Conservation (phyloP, 2,113 vertebrate species). For the Arvicanthis niloticus region DNA sequence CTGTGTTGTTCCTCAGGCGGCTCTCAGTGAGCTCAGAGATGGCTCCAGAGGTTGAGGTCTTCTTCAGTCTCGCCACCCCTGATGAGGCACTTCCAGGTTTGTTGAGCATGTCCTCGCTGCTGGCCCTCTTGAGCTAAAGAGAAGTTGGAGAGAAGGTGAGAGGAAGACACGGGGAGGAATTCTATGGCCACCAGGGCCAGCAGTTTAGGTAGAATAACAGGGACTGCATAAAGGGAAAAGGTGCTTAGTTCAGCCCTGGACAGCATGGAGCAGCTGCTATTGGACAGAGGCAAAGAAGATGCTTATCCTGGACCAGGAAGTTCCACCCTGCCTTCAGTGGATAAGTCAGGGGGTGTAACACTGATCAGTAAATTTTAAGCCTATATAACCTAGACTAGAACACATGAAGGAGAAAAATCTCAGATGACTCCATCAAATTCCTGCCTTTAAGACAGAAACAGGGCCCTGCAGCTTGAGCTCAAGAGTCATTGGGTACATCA, state of each 20-base stretch:
- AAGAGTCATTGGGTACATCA: neutral
- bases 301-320: too few relatives aligned
- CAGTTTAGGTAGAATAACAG: rapidly evolving
- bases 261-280: neutral
- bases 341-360: neutral
- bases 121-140: slow-evolving; percentile 94
- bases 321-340: neutral
- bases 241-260: neutral
- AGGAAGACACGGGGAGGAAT: neutral
- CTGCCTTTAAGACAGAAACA: neutral
- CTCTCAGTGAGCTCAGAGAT: slow-evolving; percentile 94
- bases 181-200: neutral
- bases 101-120: slow-evolving; percentile 94
- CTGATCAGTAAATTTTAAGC: neutral
- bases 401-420: neutral
- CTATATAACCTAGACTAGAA: neutral
- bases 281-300: neutral
- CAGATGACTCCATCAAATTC: neutral
- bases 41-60: slow-evolving; percentile 93
- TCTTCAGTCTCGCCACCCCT: slow-evolving; percentile 91
- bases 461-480: neutral
- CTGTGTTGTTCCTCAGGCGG: slow-evolving; percentile 88
- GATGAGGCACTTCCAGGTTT: slow-evolving; percentile 88
- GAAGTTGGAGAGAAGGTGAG: neutral
- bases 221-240: rapidly evolving